Evolutionary conservation across 2,113 vertebrate species (phyloP), one percentile per base, ranked within the genome.

Genomic region (Psephotus haematonotus): DNA sequence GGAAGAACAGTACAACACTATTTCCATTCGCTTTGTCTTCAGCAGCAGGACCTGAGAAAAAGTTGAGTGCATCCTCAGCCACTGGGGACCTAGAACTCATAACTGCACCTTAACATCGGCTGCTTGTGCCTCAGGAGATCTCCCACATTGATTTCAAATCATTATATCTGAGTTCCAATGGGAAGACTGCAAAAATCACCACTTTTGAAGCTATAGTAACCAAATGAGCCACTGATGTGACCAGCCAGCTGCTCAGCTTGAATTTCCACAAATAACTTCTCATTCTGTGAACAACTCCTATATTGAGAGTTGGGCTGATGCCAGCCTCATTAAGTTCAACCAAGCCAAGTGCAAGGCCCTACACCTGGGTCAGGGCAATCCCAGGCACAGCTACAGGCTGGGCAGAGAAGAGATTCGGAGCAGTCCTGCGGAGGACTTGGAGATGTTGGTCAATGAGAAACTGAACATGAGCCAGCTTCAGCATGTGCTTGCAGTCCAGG

Each of bases 31-130:
- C 67, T 86, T 74, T 83, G 13, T 31, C 62, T 70, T 64, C 64
- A 80, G 15, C 11, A 29, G 29, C 9, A 35, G 22, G 25, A 8
- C 39, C 20, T 28, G 24, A 67, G 28, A 71, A 63, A 63, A 80
- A 76, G 46, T 25, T 8, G 4, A 68, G 22, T 1, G 0, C 14
- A 17, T 18, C 57, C 50, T 65, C 35, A 29, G 47, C 31, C 28
- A 35, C 0, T 0, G 2, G 13, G 18, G 12, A 11, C 41, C 15
- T 46, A 37, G 47, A 82, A 79, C 20, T 17, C 17, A 39, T 11
- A 57, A 50, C 9, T 2, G 2, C 15, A 60, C 31, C 22, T 71
- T 44, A 62, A n/a, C 27, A 65, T 37, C 46, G 46, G 9, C 37
- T 43, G 33, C 44, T 33, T 46, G 13, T 15, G 49, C 4, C 28